Evolutionary conservation across 2,797 vertebrate genomes (phyloP), one percentile per base, ranked within the genome.

Genomic region (Pseudochromis fuscus): DNA sequence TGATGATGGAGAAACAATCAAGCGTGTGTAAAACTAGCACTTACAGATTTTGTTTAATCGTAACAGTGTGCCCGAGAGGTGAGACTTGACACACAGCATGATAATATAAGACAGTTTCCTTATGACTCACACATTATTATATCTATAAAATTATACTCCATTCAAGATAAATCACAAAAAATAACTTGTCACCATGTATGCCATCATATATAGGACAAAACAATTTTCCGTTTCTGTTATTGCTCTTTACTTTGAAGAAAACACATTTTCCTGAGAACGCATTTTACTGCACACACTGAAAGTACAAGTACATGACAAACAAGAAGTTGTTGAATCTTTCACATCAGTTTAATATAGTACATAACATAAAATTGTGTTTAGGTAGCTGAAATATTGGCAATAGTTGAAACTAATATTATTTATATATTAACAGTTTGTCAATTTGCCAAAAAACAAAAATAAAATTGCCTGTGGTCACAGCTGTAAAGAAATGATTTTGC

Each of bases 11-110:
- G 52, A 53, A 38, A 75, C 38, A 46, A 67, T 67, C 42, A 56
- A 50, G 31, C 48, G 18, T n/a, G 24, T 37, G 23, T 55, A 63
- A 64, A 69, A 77, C 19, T 9, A 49, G 45, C 33, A 3, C 38
- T 48, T 6, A 3, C 15, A 35, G 12, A 62, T 77, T 79, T 79
- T 82, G 76, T 79, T 79, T 82, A 38, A 75, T 71, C 12, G 48
- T 31, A 62, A 80, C 73, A 66, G 62, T 30, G 28, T 62, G 46
- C 45, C 64, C 72, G 72, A 83, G 53, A 65, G 64, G 25, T 28
- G 40, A 59, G 23, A 48, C 37, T 16, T 24, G 53, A 58, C 55
- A 56, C 30, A 18, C 24, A 38, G 51, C 30, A 33, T 0, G 24
- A 31, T 27, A 50, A 37, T 3, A 67, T 69, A 55, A 59, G 33